Base-by-base conservation (phyloP, 2,888 invertebrate species). In the Macrosiphum euphorbiae region DNA sequence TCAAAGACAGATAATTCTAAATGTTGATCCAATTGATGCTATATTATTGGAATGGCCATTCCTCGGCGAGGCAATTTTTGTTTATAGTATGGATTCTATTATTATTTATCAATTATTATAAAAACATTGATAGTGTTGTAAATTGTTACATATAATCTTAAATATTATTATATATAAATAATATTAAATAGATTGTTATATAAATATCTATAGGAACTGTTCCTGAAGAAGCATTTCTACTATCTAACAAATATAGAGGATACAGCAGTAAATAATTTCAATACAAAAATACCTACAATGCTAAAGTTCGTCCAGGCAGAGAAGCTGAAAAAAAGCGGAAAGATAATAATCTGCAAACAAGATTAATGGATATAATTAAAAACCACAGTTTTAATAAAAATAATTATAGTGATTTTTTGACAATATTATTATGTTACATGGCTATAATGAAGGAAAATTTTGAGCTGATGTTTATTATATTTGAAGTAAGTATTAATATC, bases 1-100 rank as follows among this genome's bases (percentile, higher is more conserved):
- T n/a, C 87, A 87, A 50, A 52, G 50, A 50, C 5, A 87, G 24
- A 50, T 50, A 0, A 87, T 52, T 47, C 13, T 87, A 87, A 87
- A 87, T 87, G 2, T 2, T 13, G 16, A 50, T 4, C 28, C 28
- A 87, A n/a, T 87, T 13, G n/a, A 87, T 87, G 5, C 11, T 28
- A 13, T 87, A 50, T 87, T 87, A 28, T 28, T 13, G n/a, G 86
- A 87, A 87, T n/a, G n/a, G n/a, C n/a, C n/a, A n/a, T 87, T 87
- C 47, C 50, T 87, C 28, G 47, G 86, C 28, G n/a, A 87, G 28
- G 50, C 50, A 86, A 47, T 85, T 86, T 11, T 50, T 87, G 28
- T 87, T 50, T 58, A 58, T 58, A 58, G 58, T 58, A 58, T 58
- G 58, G 58, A 58, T 58, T 58, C 26, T 58, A 58, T 58, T 47